These are phyloP conservation scores for Plebejus melissa DNA, from an alignment of 2,888 invertebrate genomes.

Conservation along the genomic window DNA sequence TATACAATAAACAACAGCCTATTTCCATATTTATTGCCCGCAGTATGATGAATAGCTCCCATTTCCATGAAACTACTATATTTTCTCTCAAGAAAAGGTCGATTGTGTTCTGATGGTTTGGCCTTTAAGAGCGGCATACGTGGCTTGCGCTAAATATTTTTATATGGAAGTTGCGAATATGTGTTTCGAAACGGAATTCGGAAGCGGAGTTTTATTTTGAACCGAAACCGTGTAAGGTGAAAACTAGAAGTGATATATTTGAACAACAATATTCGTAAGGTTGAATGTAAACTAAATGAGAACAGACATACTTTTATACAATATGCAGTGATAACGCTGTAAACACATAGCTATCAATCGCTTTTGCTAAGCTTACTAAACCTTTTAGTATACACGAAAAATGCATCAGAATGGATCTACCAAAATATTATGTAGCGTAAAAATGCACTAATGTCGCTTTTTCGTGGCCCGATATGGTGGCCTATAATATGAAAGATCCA, in stretches of 20 bases:
- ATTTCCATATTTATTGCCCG: conserved; percentile 2
- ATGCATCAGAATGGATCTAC: not conserved
- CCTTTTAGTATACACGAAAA: no score
- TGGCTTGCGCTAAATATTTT: not conserved
- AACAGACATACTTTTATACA: no score
- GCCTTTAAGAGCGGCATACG: not conserved
- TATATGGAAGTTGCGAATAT: not conserved
- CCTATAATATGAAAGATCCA: not conserved
- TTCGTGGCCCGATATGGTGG: no score
- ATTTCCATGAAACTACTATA: not conserved
- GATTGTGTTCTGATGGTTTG: not conserved
- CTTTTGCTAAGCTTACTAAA: no score
- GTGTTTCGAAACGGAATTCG: not conserved
- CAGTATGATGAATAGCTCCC: not conserved
- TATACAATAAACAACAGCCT: not conserved
- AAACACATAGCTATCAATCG: no score
- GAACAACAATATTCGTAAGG: no score
- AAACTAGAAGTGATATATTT: no score
- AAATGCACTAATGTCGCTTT: not conserved
- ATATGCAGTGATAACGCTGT: no score
- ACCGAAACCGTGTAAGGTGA: no score
- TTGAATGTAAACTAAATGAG: no score
- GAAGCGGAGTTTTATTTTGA: not conserved
- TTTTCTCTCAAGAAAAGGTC: not conserved
- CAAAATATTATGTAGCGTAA: not conserved